Base-by-base conservation (phyloP, 2,113 vertebrate genomes). In the Notarius lentiginosus region DNA sequence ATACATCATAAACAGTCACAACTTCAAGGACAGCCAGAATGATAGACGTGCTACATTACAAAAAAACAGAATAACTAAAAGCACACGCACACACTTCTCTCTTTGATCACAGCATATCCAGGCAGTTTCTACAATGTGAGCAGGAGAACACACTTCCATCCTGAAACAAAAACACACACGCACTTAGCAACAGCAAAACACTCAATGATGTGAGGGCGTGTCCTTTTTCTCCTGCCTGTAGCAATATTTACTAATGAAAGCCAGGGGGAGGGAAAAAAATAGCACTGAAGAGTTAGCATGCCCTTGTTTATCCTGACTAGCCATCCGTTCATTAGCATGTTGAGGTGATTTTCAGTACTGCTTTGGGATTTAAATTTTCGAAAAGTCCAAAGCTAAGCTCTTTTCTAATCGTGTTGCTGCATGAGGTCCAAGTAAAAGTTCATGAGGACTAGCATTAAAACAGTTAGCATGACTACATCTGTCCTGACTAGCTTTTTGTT, bases 161-260 rank as follows among this genome's bases (percentile, higher is more conserved):
- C 79, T 80, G 83, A 66, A 47, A 75, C 80, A 83, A 88, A 79
- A 89, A 85, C 89, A 87, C 82, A 82, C 58, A 87, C 89, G 86
- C 84, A 85, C 22, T 87, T 83, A 89, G 77, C n/a, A 82, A 88
- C 82, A 87, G 30, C 51, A 60, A 73, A 66, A 66, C 60, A 79
- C 30, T 81, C 72, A 76, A 82, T 66, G 79, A 90, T 18, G 24
- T 55, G 20, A 41, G 41, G 77, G 83, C 9, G 17, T 66, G n/a
- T 83, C 49, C 58, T 58, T 68, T 24, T 30, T 61, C 47, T 79
- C n/a, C 10, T 53, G 81, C 53, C 82, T 79, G 55, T 58, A 72
- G 55, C 22, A 47, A 86, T 80, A n/a, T 81, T 75, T 65, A 83
- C n/a, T 9, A 61, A 53, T 2, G n/a, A 60, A 34, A 83, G 30